Percentiles rank a stretch among this genome's conserved stretches.
Evolutionary conservation across 23 tunicate species (phyloP).

Genomic region (Ciona savignyi): DNA sequence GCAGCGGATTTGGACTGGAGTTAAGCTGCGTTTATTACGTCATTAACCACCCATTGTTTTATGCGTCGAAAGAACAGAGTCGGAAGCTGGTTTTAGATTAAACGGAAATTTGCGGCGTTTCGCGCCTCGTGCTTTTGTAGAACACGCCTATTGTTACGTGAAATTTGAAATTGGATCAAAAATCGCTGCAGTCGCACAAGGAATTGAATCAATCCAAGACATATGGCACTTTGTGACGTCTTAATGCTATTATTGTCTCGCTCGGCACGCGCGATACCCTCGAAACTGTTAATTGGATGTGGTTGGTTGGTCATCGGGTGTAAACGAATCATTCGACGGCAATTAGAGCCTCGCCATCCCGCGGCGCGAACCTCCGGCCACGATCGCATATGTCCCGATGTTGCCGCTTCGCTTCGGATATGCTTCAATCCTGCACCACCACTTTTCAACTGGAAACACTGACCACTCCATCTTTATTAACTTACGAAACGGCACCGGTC

Average conservation of each 20-base stretch:
- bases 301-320: neutral
- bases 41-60: neutral
- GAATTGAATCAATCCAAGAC: neutral
- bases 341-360: neutral
- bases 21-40: neutral
- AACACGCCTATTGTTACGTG: neutral
- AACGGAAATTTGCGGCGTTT: neutral
- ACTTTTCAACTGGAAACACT: neutral
- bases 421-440: neutral
- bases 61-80: neutral
- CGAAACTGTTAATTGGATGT: neutral
- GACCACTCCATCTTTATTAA: neutral
- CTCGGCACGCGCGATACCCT: neutral
- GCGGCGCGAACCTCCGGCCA: neutral
- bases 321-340: neutral
- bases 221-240: neutral
- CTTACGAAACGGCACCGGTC: neutral
- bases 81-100: neutral
- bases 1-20: neutral
- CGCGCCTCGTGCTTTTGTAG: neutral
- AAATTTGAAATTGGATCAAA: neutral
- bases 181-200: neutral
- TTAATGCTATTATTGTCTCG: neutral
- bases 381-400: neutral
- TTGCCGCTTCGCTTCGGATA: neutral